Percentiles rank a stretch among this genome's conserved stretches.
Conservation (phyloP, 1,140 invertebrate species). For the Atta texana region DNA sequence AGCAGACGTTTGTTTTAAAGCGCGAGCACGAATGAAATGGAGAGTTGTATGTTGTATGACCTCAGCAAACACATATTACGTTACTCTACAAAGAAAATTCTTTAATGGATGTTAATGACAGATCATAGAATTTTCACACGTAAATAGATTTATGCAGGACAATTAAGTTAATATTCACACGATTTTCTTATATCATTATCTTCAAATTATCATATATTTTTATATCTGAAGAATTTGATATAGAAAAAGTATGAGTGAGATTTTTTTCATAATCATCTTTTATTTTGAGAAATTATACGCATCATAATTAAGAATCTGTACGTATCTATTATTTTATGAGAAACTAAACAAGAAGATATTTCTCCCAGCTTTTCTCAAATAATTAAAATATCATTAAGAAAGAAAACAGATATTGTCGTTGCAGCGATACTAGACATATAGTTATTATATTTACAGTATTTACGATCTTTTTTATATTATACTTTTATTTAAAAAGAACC, state of each 20-base stretch:
- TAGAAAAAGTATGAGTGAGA: background rate
- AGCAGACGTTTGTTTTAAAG: background rate
- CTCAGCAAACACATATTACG: background rate
- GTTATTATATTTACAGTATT: background rate
- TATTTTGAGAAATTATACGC: background rate
- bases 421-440: background rate
- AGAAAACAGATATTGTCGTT: background rate
- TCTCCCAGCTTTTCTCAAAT: background rate
- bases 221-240: background rate
- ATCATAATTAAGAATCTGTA: background rate
- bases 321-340: background rate
- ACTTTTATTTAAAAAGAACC: background rate
- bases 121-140: background rate
- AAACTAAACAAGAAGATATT: background rate
- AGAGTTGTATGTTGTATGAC: background rate
- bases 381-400: slow-evolving; percentile 7
- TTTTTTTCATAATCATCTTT: too few species aligned
- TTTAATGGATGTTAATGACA: background rate
- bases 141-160: background rate
- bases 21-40: background rate
- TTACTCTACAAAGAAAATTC: slow-evolving; percentile 1
- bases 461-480: background rate
- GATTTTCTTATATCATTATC: background rate
- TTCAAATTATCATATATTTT: slow-evolving; percentile 9
- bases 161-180: background rate